These are phyloP conservation scores for Gallinago nigripennis DNA, from an alignment of 2,797 vertebrate species.

Conservation along the genomic window DNA sequence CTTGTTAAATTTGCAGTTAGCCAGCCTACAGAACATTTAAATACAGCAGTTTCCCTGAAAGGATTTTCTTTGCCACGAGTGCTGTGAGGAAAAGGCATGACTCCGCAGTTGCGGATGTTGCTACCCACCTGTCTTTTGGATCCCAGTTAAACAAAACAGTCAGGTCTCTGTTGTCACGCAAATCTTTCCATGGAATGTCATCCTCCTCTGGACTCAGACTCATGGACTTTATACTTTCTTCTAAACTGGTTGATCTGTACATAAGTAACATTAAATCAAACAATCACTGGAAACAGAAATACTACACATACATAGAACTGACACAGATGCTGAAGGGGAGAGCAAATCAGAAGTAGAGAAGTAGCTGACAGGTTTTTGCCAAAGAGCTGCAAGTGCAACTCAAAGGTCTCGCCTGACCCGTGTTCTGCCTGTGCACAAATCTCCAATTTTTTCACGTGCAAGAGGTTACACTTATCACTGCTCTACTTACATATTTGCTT, in stretches of 20 bases:
- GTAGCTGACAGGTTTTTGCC: background rate
- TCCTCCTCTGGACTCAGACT: conserved; percentile 93
- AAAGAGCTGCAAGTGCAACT: background rate
- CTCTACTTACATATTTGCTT: conserved; percentile 92
- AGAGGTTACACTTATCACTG: background rate
- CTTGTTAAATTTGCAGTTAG: background rate
- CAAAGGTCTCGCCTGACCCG: background rate
- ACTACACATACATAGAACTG: fast-evolving
- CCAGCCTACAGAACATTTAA: background rate
- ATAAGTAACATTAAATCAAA: background rate
- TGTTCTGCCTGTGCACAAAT: background rate
- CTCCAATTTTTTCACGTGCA: fast-evolving
- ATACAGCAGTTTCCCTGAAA: background rate
- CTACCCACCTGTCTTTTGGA: conserved; percentile 87
- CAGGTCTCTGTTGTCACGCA: conserved; percentile 96
- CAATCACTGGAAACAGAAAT: background rate
- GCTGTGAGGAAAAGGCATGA: background rate
- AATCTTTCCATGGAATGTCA: conserved; percentile 92
- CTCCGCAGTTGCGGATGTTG: background rate
- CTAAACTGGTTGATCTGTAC: conserved; percentile 85
- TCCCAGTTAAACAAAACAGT: conserved; percentile 94
- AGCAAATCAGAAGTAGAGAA: background rate
- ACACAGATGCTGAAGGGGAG: background rate
- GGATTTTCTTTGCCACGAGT: background rate
- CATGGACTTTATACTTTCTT: conserved; percentile 96